Conservation (phyloP, 2,888 invertebrate species). For the Tipula unca region DNA sequence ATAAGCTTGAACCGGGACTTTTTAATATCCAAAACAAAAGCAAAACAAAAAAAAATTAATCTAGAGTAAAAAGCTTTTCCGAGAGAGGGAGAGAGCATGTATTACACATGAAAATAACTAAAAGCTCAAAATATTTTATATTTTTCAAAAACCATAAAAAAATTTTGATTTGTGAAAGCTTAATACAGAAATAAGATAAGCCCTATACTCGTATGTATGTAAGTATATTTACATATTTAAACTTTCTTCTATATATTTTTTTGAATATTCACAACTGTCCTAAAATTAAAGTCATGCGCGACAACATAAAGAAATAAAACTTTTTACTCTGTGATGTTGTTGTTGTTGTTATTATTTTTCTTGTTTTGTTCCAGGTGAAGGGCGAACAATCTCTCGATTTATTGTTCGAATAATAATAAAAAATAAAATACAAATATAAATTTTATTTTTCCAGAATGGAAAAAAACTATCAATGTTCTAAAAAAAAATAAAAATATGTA, state of each 20-base stretch:
- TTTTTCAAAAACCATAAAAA: neutral
- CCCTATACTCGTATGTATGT: neutral
- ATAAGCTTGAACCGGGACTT: constrained; percentile 18
- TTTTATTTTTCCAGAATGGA: neutral
- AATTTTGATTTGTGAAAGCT: neutral
- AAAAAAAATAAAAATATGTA: neutral
- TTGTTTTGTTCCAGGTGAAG: neutral
- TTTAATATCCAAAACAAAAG: neutral
- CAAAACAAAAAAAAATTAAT: neutral
- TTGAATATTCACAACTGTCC: neutral
- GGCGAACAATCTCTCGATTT: neutral
- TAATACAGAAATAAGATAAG: neutral
- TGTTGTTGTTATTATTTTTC: neutral
- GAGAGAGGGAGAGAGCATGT: neutral
- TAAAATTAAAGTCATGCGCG: constrained; percentile 14
- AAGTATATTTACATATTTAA: too few relatives aligned
- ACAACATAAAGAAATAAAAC: neutral
- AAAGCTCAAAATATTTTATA: neutral
- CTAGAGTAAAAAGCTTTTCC: neutral
- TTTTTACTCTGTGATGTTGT: neutral
- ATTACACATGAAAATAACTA: neutral
- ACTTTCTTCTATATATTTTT: neutral
- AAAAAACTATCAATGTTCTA: neutral
- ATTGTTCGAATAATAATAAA: neutral
- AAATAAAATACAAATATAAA: neutral